These are phyloP conservation scores for Melinaea menophilus DNA, from an alignment of 2,888 invertebrate species.

Conservation along the genomic window DNA sequence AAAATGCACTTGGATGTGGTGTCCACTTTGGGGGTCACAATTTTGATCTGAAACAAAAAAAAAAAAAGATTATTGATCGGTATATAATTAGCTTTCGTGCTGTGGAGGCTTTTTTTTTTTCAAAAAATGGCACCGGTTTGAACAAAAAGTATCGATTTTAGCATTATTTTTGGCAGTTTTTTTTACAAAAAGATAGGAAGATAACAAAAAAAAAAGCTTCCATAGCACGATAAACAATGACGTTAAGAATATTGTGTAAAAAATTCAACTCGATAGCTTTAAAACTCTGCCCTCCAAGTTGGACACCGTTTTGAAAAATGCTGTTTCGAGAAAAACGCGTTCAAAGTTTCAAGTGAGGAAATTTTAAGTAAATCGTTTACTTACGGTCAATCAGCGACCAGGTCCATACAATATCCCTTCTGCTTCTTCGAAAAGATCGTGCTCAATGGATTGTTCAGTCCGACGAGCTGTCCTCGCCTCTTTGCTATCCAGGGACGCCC, in stretches of 20 bases:
- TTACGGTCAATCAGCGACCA: constrained; percentile 21
- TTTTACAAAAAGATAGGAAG: constrained; percentile 10
- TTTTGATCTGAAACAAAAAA: constrained; percentile 5
- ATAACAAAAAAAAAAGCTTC: constrained; percentile 15
- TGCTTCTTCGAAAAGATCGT: constrained; percentile 17
- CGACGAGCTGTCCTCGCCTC: constrained; percentile 20
- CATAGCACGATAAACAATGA: constrained; percentile 16
- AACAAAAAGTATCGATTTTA: constrained; percentile 12
- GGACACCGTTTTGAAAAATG: constrained; percentile 16
- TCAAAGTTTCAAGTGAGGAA: constrained; percentile 18
- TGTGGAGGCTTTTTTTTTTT: constrained; percentile 13
- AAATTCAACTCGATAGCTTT: background rate
- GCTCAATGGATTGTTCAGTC: constrained; percentile 11
- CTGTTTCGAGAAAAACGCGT: constrained; percentile 19
- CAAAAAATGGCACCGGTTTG: constrained; percentile 7
- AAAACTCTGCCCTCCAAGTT: constrained; percentile 15
- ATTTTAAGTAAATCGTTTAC: constrained; percentile 17
- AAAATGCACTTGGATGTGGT: constrained; percentile 9
- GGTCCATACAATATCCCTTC: constrained; percentile 23
- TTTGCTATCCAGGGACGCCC: constrained; percentile 18
- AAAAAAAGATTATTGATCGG: constrained; percentile 1
- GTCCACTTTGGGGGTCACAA: constrained; percentile 13
- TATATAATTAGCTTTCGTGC: constrained; percentile 9
- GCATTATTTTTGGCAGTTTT: constrained; percentile 9
- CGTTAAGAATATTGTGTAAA: constrained; percentile 13